phyloP scores from a whole-genome alignment of 2,888 invertebrate genomes.

The Scaeva pyrastri region DNA sequence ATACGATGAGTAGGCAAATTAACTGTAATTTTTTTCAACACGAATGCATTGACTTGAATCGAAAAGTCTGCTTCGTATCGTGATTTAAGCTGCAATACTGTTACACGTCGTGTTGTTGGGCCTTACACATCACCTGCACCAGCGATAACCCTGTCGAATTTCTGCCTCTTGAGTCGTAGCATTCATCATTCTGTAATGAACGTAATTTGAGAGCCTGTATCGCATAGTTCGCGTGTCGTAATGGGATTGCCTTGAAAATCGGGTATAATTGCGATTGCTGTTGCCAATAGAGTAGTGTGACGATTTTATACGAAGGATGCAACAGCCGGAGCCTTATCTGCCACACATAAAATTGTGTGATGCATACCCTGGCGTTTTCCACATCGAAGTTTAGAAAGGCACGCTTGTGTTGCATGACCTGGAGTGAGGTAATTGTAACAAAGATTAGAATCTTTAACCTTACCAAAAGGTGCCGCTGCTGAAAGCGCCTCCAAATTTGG shows the following conservation, averaged over 20 bases:
- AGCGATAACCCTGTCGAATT: constrained; percentile 30
- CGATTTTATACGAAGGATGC: constrained; percentile 42
- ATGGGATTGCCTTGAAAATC: constrained; percentile 41
- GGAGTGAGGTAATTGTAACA: constrained; percentile 50
- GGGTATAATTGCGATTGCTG: background rate
- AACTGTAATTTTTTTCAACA: constrained; percentile 8
- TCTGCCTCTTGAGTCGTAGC: constrained; percentile 32
- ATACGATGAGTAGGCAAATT: constrained; percentile 26
- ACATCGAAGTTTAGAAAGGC: constrained; percentile 30
- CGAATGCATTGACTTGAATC: constrained; percentile 25
- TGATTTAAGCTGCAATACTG: constrained; percentile 2
- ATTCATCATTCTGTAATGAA: constrained; percentile 19
- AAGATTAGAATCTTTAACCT: constrained; percentile 41
- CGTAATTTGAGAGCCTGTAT: constrained; percentile 37
- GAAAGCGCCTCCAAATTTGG: background rate
- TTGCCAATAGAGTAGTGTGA: constrained; percentile 46
- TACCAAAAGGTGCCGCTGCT: constrained; percentile 28
- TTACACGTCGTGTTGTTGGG: constrained; percentile 35
- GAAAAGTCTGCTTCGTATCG: constrained; percentile 13
- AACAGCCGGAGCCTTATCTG: constrained; percentile 34
- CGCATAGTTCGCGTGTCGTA: constrained; percentile 33
- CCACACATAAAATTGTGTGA: constrained; percentile 23
- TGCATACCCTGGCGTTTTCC: constrained; percentile 16
- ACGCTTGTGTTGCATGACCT: constrained; percentile 46
- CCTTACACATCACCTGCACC: constrained; percentile 35